Base-by-base conservation (phyloP, 2,113 vertebrate species). In the Ciconia maguari region DNA sequence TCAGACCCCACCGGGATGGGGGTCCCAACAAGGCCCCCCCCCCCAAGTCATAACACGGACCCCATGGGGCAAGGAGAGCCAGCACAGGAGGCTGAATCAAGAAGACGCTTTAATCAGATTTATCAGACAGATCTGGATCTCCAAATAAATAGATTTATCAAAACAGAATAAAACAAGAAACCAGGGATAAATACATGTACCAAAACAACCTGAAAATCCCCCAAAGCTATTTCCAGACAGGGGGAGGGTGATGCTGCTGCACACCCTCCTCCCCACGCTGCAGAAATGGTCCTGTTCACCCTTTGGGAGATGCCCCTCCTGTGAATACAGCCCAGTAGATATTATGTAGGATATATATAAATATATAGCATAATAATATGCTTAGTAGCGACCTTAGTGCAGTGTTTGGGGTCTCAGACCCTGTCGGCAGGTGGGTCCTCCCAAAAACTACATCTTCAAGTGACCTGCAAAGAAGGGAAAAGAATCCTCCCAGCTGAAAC, bases 111-210 rank as follows among this genome's bases (percentile, higher is more conserved):
- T 97, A 97, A 95, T 97, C 70, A 84, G 83, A 46, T 96, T 93
- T 90, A n/a, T 91, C 88, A 49, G 83, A 93, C 91, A 97, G 97
- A 82, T 90, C 87, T 70, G 58, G 77, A 95, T 96, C 96, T 97
- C 93, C 97, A 97, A 97, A 98, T 98, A 98, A 98, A 98, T 98
- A 98, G 95, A 95, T 97, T 92, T 96, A 95, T 95, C 93, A 95
- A 93, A 95, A 97, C 85, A 75, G 90, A 92, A 87, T 76, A 74
- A 92, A 92, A 90, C 71, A 85, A 86, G 94, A 91, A 97, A 57
- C 51, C 64, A 19, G 32, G 83, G 95, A 96, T 93, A 94, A 96
- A 96, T 75, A 95, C 68, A 69, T 36, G 54, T 79, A 90, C 60
- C 87, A 42, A 89, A 93, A 83, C 94, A 87, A 93, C 66, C 91